These are phyloP conservation scores for Cheirogaleus major DNA, from an alignment of 2,797 vertebrate genomes.

Conservation along the genomic window DNA sequence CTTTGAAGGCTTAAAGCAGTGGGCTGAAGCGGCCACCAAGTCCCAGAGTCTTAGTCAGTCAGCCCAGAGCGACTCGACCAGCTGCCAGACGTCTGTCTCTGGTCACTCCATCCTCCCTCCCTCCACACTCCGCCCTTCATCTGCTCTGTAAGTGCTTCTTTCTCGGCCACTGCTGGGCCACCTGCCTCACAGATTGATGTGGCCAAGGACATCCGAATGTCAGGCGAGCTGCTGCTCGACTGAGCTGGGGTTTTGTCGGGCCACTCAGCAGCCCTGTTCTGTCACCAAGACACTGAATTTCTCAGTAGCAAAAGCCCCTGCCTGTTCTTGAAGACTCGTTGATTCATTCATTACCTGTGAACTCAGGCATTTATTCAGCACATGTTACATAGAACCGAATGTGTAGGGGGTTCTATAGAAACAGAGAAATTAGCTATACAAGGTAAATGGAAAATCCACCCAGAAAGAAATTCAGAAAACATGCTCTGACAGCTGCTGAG, in stretches of 20 bases:
- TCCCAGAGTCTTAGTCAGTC: background rate
- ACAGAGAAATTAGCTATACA: background rate
- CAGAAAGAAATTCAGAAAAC: background rate
- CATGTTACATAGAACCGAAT: background rate
- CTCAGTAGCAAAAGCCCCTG: background rate
- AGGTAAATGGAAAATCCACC: conserved; percentile 1
- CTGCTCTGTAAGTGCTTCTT: background rate
- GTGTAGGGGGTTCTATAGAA: background rate
- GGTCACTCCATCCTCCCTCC: rapidly evolving
- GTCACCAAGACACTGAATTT: background rate
- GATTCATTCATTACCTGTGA: background rate
- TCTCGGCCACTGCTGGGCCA: background rate
- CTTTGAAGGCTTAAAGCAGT: no score
- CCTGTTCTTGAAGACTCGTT: background rate
- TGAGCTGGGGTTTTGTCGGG: rapidly evolving
- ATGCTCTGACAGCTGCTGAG: background rate
- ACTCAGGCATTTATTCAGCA: background rate
- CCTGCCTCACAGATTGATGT: background rate
- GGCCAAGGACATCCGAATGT: background rate
- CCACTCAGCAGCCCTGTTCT: no score
- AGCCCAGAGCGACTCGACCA: rapidly evolving
- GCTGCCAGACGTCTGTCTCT: rapidly evolving
- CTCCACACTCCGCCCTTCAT: background rate
- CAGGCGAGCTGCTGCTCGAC: background rate
- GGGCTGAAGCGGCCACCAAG: rapidly evolving